Evolutionary conservation across 2,113 vertebrate genomes (phyloP).

Genomic region (Muntiacus muntjak): DNA sequence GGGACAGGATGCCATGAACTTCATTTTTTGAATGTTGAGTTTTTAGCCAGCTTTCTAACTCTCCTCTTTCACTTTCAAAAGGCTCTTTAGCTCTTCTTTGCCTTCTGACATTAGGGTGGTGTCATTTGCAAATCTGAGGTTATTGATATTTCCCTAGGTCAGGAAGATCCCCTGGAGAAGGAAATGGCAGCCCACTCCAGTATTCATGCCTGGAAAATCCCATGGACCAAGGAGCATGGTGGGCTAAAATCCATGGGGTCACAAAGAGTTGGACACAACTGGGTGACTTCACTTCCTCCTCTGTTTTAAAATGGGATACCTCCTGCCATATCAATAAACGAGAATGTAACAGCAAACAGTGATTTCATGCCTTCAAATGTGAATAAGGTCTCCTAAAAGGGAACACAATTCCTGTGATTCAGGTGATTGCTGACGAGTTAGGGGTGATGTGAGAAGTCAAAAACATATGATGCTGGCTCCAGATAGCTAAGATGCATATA

Average conservation of each 20-base stretch:
- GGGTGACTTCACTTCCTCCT: too few relatives aligned
- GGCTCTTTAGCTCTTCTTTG: not conserved
- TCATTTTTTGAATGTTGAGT: not conserved
- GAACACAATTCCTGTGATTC: not conserved
- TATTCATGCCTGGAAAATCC: too few relatives aligned
- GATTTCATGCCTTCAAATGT: not conserved
- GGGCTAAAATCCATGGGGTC: too few relatives aligned
- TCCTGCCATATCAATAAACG: not conserved
- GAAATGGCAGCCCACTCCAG: too few relatives aligned
- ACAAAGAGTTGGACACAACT: too few relatives aligned
- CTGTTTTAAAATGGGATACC: not conserved
- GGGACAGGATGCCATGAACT: not conserved
- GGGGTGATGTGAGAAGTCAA: not conserved
- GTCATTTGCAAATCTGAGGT: not conserved
- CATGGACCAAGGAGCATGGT: too few relatives aligned
- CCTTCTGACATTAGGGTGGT: not conserved
- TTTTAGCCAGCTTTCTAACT: not conserved
- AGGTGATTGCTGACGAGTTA: not conserved
- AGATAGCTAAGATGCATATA: not conserved
- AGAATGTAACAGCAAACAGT: not conserved
- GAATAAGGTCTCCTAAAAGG: not conserved
- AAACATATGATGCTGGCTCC: not conserved
- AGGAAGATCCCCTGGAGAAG: too few relatives aligned
- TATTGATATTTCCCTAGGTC: not conserved
- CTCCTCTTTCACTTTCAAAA: not conserved